These are phyloP conservation scores for Pedicia rivosa DNA, from an alignment of 2,888 invertebrate species.

Conservation along the genomic window DNA sequence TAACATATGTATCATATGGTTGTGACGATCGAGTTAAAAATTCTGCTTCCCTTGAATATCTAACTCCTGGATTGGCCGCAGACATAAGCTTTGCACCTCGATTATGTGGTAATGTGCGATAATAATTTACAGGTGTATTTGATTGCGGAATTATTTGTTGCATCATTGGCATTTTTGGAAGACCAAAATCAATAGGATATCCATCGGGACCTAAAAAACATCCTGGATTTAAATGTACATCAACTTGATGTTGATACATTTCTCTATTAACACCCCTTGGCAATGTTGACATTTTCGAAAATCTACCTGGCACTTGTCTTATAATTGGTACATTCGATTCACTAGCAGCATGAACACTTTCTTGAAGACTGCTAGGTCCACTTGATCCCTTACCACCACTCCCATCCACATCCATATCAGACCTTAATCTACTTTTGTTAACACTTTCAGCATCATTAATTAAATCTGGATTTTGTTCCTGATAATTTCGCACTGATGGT, in stretches of 20 bases:
- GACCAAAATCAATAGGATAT: constrained; percentile 62
- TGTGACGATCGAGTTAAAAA: constrained; percentile 37
- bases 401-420: constrained; percentile 27
- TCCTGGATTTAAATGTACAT: constrained; percentile 59
- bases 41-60: constrained; percentile 48
- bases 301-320: constrained; percentile 20
- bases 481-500: constrained; percentile 35
- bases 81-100: constrained; percentile 37
- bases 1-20: constrained; percentile 34
- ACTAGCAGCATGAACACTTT: constrained; percentile 10
- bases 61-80: constrained; percentile 36
- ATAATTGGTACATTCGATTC: constrained; percentile 28
- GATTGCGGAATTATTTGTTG: constrained; percentile 29
- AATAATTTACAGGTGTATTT: constrained; percentile 38
- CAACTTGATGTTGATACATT: constrained; percentile 45
- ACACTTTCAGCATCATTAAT: constrained; percentile 60
- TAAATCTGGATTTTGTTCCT: constrained; percentile 62
- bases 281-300: constrained; percentile 34
- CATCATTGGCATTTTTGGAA: constrained; percentile 45
- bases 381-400: constrained; percentile 24
- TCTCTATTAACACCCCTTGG: constrained; percentile 34
- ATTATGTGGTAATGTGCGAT: constrained; percentile 64
- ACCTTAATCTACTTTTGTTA: constrained; percentile 31
- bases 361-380: constrained; percentile 20
- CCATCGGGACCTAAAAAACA: constrained; percentile 62